A percentile compares a stretch with the other conserved stretches of the same genome.
Conservation (phyloP, 2,888 invertebrate genomes). For the Conops quadrifasciatus region DNA sequence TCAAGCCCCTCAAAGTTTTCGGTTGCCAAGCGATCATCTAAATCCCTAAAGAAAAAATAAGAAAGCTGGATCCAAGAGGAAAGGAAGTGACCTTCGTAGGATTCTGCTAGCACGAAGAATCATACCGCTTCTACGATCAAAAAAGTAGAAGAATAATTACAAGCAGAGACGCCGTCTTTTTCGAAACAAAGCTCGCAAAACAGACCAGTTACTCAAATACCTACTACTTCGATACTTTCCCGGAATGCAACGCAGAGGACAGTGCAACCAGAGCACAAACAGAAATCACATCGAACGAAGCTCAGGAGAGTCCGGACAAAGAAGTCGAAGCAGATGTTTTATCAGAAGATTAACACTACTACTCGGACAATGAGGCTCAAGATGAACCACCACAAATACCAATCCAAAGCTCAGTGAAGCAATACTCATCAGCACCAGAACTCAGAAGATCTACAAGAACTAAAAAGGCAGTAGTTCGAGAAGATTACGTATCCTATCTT, state of each 20-base stretch:
- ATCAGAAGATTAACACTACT: too few relatives aligned
- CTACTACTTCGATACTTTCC: not conserved
- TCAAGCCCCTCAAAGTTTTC: not conserved
- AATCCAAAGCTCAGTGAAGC: too few relatives aligned
- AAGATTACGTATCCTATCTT: too few relatives aligned
- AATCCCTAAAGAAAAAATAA: not conserved
- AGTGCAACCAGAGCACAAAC: not conserved
- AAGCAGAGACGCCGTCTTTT: conserved; percentile 5
- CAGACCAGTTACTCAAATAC: not conserved
- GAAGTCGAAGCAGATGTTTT: too few relatives aligned
- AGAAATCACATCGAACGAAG: too few relatives aligned
- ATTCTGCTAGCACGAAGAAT: not conserved
- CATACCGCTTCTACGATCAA: not conserved
- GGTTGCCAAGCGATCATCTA: not conserved
- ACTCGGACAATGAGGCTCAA: too few relatives aligned
- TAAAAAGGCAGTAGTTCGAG: too few relatives aligned
- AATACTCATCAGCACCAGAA: too few relatives aligned
- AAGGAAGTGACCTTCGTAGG: not conserved
- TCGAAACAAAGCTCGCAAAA: not conserved
- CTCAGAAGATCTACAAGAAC: too few relatives aligned
- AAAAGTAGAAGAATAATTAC: not conserved
- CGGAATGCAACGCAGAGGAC: not conserved
- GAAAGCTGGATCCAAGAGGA: not conserved
- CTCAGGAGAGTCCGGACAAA: too few relatives aligned
- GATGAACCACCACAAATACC: too few relatives aligned